Base-by-base conservation (phyloP, 2,888 invertebrate genomes). In the Hypena proboscidalis region DNA sequence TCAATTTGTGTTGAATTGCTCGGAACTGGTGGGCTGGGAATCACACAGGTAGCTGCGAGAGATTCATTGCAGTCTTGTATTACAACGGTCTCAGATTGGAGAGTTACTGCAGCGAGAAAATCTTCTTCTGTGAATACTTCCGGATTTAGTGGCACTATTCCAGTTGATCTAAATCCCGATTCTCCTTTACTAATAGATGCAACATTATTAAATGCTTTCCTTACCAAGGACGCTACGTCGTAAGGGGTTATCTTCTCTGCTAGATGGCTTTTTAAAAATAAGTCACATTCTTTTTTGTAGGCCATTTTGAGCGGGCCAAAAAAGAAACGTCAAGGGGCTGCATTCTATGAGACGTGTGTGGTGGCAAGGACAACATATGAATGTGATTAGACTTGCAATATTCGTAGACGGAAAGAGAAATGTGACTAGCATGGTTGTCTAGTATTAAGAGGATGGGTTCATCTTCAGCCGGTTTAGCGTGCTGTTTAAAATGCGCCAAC, bases 141-240 rank as follows among this genome's bases (percentile, higher is more conserved):
- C n/a, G n/a, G n/a, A n/a, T n/a, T n/a, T n/a, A n/a, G 13, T 42
- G 72, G 72, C 56, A 58, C 57, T 41, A 73, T 74, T 29, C 71
- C 74, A 36, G 70, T 61, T 40, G 68, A 33, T 53, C 58, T 57
- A 58, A 77, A 71, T n/a, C 71, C 72, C 9, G 71, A 50, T 54
- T 63, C 69, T n/a, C 51, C 69, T 62, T 77, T 74, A 19, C 46
- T 60, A 27, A 74, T 67, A 42, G 63, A 60, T 0, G 69, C 68
- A 40, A 60, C 58, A 39, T 36, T 36, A 17, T 27, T 27, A 36
- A 42, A 58, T 34, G 44, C 37, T 33, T 33, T 40, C 20, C 14
- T 32, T 10, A 33, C 26, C 33, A 69, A 36, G 14, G 64, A 53
- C 22, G 68, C 70, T 29, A 74, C 58, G 21, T 72, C 68, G 29